Conservation (phyloP, 2,888 invertebrate genomes). For the Callosobruchus maculatus region DNA sequence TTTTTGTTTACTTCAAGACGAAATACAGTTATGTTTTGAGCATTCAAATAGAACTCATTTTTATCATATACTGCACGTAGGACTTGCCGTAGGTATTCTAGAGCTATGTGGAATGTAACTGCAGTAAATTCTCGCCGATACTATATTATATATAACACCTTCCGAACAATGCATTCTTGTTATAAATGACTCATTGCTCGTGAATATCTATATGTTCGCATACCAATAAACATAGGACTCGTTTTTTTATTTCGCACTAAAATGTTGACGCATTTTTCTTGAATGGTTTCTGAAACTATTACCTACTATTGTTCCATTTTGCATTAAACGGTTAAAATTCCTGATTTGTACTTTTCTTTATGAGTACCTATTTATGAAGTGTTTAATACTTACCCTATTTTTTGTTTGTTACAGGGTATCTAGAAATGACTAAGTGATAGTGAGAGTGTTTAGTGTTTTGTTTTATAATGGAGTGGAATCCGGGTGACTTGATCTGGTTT, state of each 20-base stretch:
- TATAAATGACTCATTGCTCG: background rate
- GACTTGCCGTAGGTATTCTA: too few relatives aligned
- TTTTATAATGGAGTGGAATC: conserved; percentile 57
- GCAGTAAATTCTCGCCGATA: background rate
- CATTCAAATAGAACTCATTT: too few relatives aligned
- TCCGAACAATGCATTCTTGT: background rate
- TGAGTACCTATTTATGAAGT: too few relatives aligned
- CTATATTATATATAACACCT: background rate
- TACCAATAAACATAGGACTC: background rate
- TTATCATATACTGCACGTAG: too few relatives aligned
- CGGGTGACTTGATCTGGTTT: conserved; percentile 92
- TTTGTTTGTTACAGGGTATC: conserved; percentile 17
- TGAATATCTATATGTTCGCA: background rate
- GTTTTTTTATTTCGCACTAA: background rate
- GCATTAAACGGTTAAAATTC: too few relatives aligned
- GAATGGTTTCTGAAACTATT: too few relatives aligned
- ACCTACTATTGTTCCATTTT: too few relatives aligned
- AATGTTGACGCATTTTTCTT: too few relatives aligned
- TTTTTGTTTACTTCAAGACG: too few relatives aligned
- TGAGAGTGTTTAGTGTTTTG: background rate
- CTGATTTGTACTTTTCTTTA: too few relatives aligned
- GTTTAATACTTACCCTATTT: background rate
- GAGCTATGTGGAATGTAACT: background rate
- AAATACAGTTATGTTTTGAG: too few relatives aligned
- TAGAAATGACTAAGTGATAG: background rate